These are phyloP conservation scores for Pyrgus malvae DNA, from an alignment of 2,888 invertebrate species.

Conservation along the genomic window DNA sequence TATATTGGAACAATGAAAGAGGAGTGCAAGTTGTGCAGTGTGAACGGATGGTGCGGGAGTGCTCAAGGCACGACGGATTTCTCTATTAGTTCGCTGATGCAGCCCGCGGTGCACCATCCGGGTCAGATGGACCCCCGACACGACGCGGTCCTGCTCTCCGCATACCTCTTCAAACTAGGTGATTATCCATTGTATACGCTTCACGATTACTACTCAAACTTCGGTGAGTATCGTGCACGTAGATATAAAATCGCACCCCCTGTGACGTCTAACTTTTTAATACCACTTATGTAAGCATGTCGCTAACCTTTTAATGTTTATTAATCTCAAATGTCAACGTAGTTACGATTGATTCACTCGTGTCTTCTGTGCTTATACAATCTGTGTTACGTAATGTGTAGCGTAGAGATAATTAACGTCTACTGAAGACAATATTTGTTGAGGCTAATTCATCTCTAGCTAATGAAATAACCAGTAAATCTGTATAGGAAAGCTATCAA, in stretches of 20 bases:
- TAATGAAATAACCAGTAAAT: no score
- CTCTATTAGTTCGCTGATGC: conserved; percentile 76
- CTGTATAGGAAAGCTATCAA: no score
- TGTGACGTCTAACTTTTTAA: conserved; percentile 4
- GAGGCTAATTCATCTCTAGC: no score
- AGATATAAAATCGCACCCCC: conserved; percentile 32
- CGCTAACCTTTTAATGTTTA: conserved; percentile 10
- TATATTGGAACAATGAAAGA: conserved; percentile 72
- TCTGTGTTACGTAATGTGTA: not conserved
- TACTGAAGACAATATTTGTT: not conserved
- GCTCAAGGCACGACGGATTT: conserved; percentile 66
- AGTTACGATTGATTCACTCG: not conserved
- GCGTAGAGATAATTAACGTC: not conserved
- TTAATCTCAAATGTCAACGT: conserved; percentile 4
- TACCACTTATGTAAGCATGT: not conserved
- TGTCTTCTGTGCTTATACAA: not conserved
- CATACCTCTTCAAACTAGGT: conserved; percentile 81
- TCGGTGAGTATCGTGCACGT: conserved; percentile 74
- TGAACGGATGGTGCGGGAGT: conserved; percentile 67
- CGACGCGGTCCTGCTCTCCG: conserved; percentile 73
- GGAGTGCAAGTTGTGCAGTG: conserved; percentile 77
- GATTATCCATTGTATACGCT: conserved; percentile 77
- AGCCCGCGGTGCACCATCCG: conserved; percentile 56
- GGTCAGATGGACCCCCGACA: conserved; percentile 66
- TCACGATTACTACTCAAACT: conserved; percentile 65